phyloP scores from a whole-genome alignment of 1,140 invertebrate genomes.

The Hycleus phaleratus region DNA sequence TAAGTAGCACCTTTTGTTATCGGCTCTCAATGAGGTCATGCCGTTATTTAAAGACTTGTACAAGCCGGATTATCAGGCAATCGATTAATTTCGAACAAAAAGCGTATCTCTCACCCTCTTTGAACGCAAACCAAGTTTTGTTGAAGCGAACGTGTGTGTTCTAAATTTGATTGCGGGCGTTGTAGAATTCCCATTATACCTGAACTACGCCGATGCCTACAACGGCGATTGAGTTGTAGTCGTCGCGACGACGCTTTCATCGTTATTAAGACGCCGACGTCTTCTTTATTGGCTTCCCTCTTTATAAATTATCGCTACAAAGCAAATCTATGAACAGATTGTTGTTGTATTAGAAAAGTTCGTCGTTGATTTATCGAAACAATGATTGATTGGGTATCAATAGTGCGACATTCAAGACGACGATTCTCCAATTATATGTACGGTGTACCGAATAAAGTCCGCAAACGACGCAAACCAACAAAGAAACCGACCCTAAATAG shows the following conservation, averaged over 20 bases:
- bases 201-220: conserved; percentile 12
- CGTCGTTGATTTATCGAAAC: not conserved
- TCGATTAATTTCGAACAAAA: too few species aligned
- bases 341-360: not conserved
- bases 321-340: not conserved
- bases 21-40: too few species aligned
- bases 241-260: conserved; percentile 13
- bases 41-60: too few species aligned
- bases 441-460: conserved; percentile 55
- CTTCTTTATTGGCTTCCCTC: conserved; percentile 1
- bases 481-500: conserved; percentile 1
- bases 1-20: too few species aligned
- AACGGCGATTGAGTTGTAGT: conserved; percentile 1
- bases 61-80: too few species aligned
- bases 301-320: not conserved
- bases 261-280: conserved; percentile 4
- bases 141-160: not conserved
- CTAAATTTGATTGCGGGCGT: conserved; percentile 23
- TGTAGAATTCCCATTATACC: conserved; percentile 4
- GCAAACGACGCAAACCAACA: not conserved
- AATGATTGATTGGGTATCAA: conserved; percentile 77
- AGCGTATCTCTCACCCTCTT: too few species aligned
- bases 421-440: conserved; percentile 67
- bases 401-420: conserved; percentile 61
- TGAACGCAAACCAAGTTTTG: too few species aligned